Conservation (phyloP, 2,113 vertebrate genomes). For the Amblyornis subalaris region DNA sequence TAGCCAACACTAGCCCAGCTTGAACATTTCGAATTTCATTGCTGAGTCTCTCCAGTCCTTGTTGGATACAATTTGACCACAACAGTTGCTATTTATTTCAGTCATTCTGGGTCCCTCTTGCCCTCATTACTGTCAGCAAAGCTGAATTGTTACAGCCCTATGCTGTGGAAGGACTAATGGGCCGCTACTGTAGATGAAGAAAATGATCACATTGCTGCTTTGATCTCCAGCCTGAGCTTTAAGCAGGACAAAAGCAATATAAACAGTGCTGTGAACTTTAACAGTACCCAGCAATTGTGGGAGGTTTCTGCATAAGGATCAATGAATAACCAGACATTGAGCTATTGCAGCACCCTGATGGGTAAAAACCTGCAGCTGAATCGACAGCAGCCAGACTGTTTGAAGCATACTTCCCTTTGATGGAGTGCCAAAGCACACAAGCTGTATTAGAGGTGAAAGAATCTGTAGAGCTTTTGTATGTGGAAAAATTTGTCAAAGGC, state of each 20-base stretch:
- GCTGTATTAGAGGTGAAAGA: background rate
- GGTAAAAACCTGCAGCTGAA: slow-evolving; percentile 15
- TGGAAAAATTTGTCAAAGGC: background rate
- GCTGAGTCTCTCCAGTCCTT: background rate
- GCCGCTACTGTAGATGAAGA: background rate
- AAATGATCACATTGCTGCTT: background rate
- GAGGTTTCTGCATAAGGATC: background rate
- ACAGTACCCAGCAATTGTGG: background rate
- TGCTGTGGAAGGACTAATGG: background rate
- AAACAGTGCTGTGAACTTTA: background rate
- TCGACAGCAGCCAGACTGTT: background rate
- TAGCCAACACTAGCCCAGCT: background rate
- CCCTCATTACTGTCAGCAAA: background rate
- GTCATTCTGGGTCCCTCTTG: background rate
- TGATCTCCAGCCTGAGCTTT: background rate
- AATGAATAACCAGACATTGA: slow-evolving; percentile 4
- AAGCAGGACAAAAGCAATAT: background rate
- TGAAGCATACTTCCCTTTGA: background rate
- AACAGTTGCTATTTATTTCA: background rate
- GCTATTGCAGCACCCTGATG: background rate
- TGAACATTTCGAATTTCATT: background rate
- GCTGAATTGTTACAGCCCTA: background rate
- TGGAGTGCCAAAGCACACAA: slow-evolving; percentile 9
- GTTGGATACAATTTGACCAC: background rate
- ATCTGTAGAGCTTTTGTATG: background rate